These are phyloP conservation scores for Drosophila funebris DNA, from an alignment of 1,140 invertebrate species.

Conservation along the genomic window DNA sequence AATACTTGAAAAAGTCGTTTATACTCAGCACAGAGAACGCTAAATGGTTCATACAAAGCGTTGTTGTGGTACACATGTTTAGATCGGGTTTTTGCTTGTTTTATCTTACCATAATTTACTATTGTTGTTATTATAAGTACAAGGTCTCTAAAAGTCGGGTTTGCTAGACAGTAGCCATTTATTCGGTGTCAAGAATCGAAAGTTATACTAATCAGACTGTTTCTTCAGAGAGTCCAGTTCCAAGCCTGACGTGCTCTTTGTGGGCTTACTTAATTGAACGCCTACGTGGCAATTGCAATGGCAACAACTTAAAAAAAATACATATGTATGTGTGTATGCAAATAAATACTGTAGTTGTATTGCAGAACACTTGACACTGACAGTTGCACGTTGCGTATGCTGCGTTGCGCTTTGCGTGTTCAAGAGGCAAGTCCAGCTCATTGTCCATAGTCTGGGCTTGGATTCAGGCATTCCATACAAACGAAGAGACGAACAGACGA, in stretches of 20 bases:
- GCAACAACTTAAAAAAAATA: constrained; percentile 4
- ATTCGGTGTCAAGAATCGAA: too few relatives aligned
- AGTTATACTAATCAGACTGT: too few relatives aligned
- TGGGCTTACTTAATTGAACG: constrained; percentile 24
- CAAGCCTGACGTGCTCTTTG: background rate
- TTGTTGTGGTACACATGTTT: too few relatives aligned
- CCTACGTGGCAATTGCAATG: constrained; percentile 33
- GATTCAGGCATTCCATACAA: constrained; percentile 10
- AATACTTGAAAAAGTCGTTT: too few relatives aligned
- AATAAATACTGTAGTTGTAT: constrained; percentile 23
- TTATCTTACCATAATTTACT: too few relatives aligned
- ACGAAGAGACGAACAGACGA: constrained; percentile 6
- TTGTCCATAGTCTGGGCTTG: constrained; percentile 47
- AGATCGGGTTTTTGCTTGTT: too few relatives aligned
- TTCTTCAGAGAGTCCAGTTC: background rate
- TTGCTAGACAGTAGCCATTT: too few relatives aligned
- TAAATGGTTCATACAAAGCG: too few relatives aligned
- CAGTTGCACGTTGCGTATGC: constrained; percentile 61
- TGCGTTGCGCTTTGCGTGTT: constrained; percentile 54
- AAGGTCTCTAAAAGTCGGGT: too few relatives aligned
- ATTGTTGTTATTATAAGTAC: too few relatives aligned
- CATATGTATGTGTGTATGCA: background rate
- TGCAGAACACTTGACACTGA: constrained; percentile 63
- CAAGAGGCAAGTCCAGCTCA: constrained; percentile 68
- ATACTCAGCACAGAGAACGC: too few relatives aligned